Conservation (phyloP, 2,797 vertebrate species). For the Phataginus tricuspis region DNA sequence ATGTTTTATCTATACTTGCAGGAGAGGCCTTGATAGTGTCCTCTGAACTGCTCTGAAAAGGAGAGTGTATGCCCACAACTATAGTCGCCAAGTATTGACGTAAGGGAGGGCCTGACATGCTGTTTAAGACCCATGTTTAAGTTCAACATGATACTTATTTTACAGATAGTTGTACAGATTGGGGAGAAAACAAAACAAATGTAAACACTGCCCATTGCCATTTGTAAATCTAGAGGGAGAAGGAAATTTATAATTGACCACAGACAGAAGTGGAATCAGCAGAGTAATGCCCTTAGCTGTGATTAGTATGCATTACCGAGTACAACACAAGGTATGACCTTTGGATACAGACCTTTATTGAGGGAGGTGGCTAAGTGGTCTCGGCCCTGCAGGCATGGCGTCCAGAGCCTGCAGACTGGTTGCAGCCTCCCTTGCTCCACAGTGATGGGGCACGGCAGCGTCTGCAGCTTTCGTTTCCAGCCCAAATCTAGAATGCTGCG, state of each 20-base stretch:
- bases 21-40: not conserved
- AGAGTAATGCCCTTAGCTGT: not conserved
- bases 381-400: not conserved
- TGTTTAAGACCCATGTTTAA: not conserved
- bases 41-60: not conserved
- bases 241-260: slow-evolving; percentile 34
- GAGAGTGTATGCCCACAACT: not conserved
- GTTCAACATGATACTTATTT: not conserved
- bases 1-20: not conserved
- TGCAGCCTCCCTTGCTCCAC: rapidly evolving
- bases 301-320: not conserved
- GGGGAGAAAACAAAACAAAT: not conserved
- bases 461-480: not conserved
- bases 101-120: not conserved
- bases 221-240: slow-evolving; percentile 37
- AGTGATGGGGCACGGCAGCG: rapidly evolving
- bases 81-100: not conserved
- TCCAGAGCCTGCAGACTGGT: not conserved
- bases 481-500: not conserved
- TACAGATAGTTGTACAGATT: not conserved
- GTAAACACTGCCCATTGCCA: not conserved
- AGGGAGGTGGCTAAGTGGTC: not conserved
- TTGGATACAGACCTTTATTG: rapidly evolving
- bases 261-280: not conserved
- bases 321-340: not conserved